Percentiles rank a stretch among this genome's conserved stretches.
phyloP scores from a whole-genome alignment of 2,113 vertebrate genomes.

The Syngnathus typhle region DNA sequence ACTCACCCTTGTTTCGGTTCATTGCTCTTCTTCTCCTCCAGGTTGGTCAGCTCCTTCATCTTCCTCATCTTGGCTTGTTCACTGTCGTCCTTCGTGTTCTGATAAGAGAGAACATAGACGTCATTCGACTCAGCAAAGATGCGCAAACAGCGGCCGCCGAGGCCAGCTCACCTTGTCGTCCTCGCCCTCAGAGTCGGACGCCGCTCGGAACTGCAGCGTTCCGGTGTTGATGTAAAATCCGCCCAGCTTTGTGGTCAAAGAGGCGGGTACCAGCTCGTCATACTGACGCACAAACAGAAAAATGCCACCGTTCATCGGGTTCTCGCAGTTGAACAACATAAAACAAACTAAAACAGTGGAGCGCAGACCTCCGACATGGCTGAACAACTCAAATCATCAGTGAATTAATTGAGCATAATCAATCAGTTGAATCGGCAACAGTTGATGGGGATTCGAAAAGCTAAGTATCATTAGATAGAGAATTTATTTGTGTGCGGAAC shows the following conservation, averaged over 20 bases:
- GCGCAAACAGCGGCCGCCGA: background rate
- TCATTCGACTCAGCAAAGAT: background rate
- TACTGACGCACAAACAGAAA: conserved; percentile 60
- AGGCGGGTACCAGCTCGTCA: conserved; percentile 95
- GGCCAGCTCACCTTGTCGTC: conserved; percentile 75
- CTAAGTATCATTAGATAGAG: background rate
- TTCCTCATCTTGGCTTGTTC: conserved; percentile 83
- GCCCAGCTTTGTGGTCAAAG: conserved; percentile 92
- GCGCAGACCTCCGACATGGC: background rate
- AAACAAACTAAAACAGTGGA: conserved; percentile 8
- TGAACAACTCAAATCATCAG: background rate
- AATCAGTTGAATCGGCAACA: background rate
- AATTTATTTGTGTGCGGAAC: conserved; percentile 51
- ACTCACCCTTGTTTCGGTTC: conserved; percentile 84
- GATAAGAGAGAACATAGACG: conserved; percentile 13
- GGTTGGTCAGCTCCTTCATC: conserved; percentile 80
- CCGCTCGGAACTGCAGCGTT: conserved; percentile 89
- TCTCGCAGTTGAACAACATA: conserved; percentile 17
- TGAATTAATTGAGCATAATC: background rate
- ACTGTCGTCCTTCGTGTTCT: conserved; percentile 77
- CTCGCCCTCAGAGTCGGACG: conserved; percentile 91
- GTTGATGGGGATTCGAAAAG: background rate
- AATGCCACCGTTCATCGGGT: conserved; percentile 26
- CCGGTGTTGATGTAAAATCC: conserved; percentile 99
- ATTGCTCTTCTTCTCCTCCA: conserved; percentile 87